Evolutionary conservation across 2,888 invertebrate genomes (phyloP).

Genomic region (Polylopha cassiicola): DNA sequence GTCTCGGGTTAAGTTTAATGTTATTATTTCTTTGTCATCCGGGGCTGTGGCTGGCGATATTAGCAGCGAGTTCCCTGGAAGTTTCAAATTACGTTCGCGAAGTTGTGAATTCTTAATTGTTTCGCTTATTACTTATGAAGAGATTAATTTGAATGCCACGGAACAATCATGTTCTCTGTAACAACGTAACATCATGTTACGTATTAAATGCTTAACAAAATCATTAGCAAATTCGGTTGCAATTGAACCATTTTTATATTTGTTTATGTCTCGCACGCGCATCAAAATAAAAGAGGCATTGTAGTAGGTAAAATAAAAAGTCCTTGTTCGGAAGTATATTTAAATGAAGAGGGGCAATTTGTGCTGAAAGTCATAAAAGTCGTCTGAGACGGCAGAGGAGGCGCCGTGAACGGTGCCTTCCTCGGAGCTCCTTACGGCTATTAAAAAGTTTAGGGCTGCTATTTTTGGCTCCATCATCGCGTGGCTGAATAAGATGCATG

Average conservation of each 20-base stretch:
- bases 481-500: slow-evolving; percentile 39
- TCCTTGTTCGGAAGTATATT: slow-evolving; percentile 35
- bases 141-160: no score
- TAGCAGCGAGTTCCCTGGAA: slow-evolving; percentile 20
- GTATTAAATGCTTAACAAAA: no score
- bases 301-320: neutral
- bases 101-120: slow-evolving; percentile 6
- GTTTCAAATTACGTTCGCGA: slow-evolving; percentile 8
- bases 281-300: neutral
- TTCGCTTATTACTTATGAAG: no score
- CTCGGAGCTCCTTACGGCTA: slow-evolving; percentile 50
- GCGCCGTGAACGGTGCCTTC: slow-evolving; percentile 50
- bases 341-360: slow-evolving; percentile 63
- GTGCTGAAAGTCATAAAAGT: slow-evolving; percentile 65
- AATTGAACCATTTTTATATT: no score
- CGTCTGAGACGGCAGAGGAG: slow-evolving; percentile 53
- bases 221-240: no score
- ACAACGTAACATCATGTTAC: no score
- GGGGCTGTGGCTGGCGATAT: slow-evolving; percentile 30
- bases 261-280: no score
- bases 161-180: no score
- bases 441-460: slow-evolving; percentile 69
- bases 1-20: slow-evolving; percentile 58
- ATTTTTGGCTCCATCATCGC: slow-evolving; percentile 59
- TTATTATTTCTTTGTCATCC: slow-evolving; percentile 58